phyloP scores from a whole-genome alignment of 2,113 vertebrate species.

The Aegotheles bennettii region DNA sequence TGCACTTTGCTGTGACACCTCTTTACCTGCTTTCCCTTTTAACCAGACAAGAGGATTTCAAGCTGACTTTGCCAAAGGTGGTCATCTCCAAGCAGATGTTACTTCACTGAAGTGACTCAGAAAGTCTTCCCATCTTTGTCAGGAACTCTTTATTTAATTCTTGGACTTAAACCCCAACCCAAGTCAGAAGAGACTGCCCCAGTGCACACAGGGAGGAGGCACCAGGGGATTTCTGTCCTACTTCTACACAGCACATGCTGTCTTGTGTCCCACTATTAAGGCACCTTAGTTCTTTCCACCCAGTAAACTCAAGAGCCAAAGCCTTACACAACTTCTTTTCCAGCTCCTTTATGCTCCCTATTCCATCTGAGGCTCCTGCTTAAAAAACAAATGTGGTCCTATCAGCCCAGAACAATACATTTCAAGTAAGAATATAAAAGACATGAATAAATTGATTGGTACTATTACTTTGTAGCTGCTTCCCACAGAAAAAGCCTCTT shows the following conservation, averaged over 20 bases:
- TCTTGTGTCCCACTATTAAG: rapidly evolving
- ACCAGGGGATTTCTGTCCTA: not conserved
- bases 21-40: not conserved
- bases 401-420: constrained; percentile 24
- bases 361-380: not conserved
- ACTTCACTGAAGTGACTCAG: not conserved
- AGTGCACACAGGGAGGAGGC: not conserved
- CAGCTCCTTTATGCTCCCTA: not conserved
- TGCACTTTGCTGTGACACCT: not conserved
- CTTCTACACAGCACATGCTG: not conserved
- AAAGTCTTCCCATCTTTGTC: not conserved
- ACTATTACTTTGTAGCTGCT: constrained; percentile 28
- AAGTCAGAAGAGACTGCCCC: not conserved
- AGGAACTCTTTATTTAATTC: not conserved
- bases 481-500: constrained; percentile 11
- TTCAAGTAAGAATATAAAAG: constrained; percentile 22
- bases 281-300: not conserved
- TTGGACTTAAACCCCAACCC: not conserved
- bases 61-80: not conserved
- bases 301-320: not conserved
- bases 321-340: not conserved
- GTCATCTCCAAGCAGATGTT: not conserved
- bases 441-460: constrained; percentile 40
- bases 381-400: not conserved
- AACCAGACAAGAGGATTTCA: not conserved